Evolutionary conservation across 2,888 invertebrate species (phyloP).

Genomic region (Tridacna crocea): DNA sequence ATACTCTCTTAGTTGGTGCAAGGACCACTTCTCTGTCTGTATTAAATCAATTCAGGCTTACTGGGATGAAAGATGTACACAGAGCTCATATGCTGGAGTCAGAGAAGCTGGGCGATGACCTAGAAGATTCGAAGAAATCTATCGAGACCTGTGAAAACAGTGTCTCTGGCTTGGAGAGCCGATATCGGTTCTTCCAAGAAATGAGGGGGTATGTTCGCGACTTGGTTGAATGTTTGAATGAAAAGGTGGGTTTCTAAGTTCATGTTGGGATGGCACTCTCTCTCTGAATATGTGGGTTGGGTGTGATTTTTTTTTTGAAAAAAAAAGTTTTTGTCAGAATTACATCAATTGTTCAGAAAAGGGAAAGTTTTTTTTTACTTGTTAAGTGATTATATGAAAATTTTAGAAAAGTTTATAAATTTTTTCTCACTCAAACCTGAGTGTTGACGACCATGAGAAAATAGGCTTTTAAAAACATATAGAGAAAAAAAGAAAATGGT

Average conservation of each 20-base stretch:
- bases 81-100: constrained; percentile 86
- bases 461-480: too few relatives aligned
- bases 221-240: constrained; percentile 98
- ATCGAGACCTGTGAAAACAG: constrained; percentile 86
- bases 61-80: constrained; percentile 87
- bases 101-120: constrained; percentile 85
- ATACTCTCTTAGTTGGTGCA: too few relatives aligned
- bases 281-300: constrained; percentile 17
- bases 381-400: too few relatives aligned
- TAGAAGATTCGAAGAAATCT: constrained; percentile 86
- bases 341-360: too few relatives aligned
- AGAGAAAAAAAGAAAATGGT: too few relatives aligned
- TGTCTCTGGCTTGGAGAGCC: constrained; percentile 90
- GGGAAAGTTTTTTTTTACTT: too few relatives aligned
- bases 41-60: constrained; percentile 84
- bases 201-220: constrained; percentile 97
- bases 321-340: too few relatives aligned
- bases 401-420: too few relatives aligned
- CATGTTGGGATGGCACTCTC: constrained; percentile 53
- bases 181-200: constrained; percentile 97
- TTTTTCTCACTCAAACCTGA: too few relatives aligned
- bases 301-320: background rate
- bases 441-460: too few relatives aligned
- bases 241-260: constrained; percentile 90
- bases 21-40: too few relatives aligned